Conservation (phyloP, 2,797 vertebrate species). For the Threskiornis aethiopicus region DNA sequence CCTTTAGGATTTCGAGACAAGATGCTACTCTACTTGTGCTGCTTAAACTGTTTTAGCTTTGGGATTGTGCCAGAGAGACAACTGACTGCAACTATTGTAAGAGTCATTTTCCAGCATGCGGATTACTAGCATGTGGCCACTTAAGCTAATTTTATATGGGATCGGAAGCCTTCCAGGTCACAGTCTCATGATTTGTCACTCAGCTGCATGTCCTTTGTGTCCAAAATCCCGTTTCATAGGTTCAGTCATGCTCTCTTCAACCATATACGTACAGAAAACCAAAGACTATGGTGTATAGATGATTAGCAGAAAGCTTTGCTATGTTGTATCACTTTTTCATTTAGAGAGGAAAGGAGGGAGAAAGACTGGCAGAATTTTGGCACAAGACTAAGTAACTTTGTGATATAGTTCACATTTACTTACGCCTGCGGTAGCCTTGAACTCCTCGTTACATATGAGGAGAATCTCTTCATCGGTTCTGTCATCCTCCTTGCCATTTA, state of each 20-base stretch:
- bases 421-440: background rate
- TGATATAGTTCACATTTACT: background rate
- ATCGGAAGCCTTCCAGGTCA: background rate
- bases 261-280: background rate
- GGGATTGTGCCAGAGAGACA: constrained; percentile 20
- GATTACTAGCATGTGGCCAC: constrained; percentile 38
- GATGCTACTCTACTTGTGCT: background rate
- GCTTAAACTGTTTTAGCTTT: constrained; percentile 21
- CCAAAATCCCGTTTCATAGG: background rate
- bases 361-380: background rate
- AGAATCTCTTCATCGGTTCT: background rate
- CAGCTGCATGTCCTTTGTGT: background rate
- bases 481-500: background rate
- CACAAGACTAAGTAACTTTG: background rate
- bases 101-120: constrained; percentile 23
- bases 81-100: background rate
- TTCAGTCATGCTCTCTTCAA: background rate
- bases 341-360: background rate
- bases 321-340: background rate
- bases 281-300: background rate
- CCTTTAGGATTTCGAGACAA: constrained; percentile 5
- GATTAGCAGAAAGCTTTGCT: background rate
- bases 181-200: background rate
- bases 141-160: constrained; percentile 54
- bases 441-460: background rate